Conservation (phyloP, 2,888 invertebrate genomes). For the Enchytraeus crypticus region DNA sequence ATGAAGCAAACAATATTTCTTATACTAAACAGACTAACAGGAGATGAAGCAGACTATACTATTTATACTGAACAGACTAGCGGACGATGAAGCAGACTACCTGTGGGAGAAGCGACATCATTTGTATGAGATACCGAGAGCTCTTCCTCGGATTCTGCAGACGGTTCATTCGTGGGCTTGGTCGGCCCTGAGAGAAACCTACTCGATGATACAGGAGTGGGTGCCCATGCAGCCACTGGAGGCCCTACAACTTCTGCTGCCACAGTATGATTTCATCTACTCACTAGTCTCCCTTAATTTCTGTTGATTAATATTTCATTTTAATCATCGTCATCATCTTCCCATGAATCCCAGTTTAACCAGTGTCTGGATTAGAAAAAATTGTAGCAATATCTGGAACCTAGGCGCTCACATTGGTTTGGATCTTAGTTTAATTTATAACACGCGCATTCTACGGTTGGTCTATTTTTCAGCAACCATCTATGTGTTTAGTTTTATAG, state of each 20-base stretch:
- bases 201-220: constrained; percentile 82
- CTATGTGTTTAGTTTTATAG: no score
- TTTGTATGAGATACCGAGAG: constrained; percentile 61
- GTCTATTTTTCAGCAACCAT: no score
- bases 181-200: constrained; percentile 73
- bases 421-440: no score
- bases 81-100: constrained; percentile 53
- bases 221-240: constrained; percentile 71
- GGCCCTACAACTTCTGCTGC: constrained; percentile 81
- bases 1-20: no score
- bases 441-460: no score
- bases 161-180: constrained; percentile 69
- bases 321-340: no score
- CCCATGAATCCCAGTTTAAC: no score
- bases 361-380: no score
- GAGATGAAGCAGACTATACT: no score
- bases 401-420: not conserved
- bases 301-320: not conserved
- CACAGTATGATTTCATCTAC: constrained; percentile 44
- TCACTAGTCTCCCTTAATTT: not conserved
- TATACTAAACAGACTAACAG: no score
- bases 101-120: constrained; percentile 91
- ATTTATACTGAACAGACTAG: constrained; percentile 11
- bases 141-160: constrained; percentile 46
- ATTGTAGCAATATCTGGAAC: no score